Conservation (phyloP, 2,797 vertebrate genomes). For the Melanogrammus aeglefinus region DNA sequence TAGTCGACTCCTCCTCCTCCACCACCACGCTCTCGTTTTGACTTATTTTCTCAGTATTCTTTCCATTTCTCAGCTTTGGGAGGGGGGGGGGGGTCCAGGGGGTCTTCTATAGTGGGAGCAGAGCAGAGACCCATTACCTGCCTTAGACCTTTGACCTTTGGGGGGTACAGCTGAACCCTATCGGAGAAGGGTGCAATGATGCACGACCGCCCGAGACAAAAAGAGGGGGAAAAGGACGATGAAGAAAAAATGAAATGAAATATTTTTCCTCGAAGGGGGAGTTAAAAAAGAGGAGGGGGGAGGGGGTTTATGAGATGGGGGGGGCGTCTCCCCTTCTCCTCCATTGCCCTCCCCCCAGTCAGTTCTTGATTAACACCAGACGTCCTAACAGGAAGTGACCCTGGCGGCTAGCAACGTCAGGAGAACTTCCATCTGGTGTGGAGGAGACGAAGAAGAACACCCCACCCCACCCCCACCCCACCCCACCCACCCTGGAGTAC, state of each 20-base stretch:
- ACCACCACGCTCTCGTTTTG: background rate
- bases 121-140: slow-evolving; percentile 37
- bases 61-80: slow-evolving; percentile 31
- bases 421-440: slow-evolving; percentile 79
- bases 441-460: slow-evolving; percentile 55
- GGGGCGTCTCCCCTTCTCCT: slow-evolving; percentile 54
- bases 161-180: slow-evolving; percentile 14
- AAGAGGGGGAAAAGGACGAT: slow-evolving; percentile 32
- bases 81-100: slow-evolving; percentile 19
- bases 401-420: slow-evolving; percentile 71
- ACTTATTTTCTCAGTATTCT: slow-evolving; percentile 15
- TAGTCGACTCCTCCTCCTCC: background rate
- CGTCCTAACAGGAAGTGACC: slow-evolving; percentile 83
- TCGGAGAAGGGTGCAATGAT: background rate
- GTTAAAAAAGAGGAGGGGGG: slow-evolving; percentile 45
- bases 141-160: slow-evolving; percentile 34
- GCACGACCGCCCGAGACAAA: slow-evolving; percentile 9
- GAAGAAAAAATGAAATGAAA: slow-evolving; percentile 38
- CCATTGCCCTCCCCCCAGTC: slow-evolving; percentile 43
- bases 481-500: slow-evolving; percentile 21
- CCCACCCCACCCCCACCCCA: slow-evolving; percentile 17
- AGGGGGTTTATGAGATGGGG: slow-evolving; percentile 29
- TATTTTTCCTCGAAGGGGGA: slow-evolving; percentile 37
- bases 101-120: slow-evolving; percentile 20
- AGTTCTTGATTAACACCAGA: slow-evolving; percentile 80